phyloP scores from a whole-genome alignment of 30 jellyfish, hydroid and myxozoan genomes.

The Aurelia sp. region DNA sequence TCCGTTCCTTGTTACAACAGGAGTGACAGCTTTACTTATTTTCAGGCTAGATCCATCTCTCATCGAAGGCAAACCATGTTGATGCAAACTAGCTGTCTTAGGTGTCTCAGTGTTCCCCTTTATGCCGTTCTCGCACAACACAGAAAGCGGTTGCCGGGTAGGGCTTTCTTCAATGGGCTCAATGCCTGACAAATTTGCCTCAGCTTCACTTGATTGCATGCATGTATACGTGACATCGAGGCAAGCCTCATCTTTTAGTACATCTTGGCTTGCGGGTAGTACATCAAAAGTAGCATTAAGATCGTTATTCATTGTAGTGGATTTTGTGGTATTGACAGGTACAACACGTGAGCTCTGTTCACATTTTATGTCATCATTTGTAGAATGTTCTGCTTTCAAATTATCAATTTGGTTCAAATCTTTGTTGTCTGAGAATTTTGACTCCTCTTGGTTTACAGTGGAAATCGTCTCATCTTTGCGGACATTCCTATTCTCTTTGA shows the following conservation, averaged over 20 bases:
- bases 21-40: slow-evolving; percentile 24
- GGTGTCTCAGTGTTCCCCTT: neutral
- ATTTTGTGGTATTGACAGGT: no score
- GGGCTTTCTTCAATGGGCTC: slow-evolving; percentile 53
- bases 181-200: slow-evolving; percentile 37
- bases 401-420: no score
- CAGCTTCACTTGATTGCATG: no score
- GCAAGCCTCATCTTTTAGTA: no score
- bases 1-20: neutral
- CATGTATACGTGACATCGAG: no score
- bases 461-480: neutral
- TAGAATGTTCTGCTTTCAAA: no score
- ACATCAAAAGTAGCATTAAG: slow-evolving; percentile 43
- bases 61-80: slow-evolving; percentile 50
- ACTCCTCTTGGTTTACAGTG: neutral
- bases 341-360: no score
- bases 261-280: neutral
- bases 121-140: slow-evolving; percentile 28
- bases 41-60: slow-evolving; percentile 42
- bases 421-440: neutral
- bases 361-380: no score
- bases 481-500: neutral
- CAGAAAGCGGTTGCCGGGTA: slow-evolving; percentile 56
- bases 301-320: neutral
- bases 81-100: slow-evolving; percentile 1